Evolutionary conservation across 2,797 vertebrate genomes (phyloP).

Genomic region (Micrastur ruficollis): DNA sequence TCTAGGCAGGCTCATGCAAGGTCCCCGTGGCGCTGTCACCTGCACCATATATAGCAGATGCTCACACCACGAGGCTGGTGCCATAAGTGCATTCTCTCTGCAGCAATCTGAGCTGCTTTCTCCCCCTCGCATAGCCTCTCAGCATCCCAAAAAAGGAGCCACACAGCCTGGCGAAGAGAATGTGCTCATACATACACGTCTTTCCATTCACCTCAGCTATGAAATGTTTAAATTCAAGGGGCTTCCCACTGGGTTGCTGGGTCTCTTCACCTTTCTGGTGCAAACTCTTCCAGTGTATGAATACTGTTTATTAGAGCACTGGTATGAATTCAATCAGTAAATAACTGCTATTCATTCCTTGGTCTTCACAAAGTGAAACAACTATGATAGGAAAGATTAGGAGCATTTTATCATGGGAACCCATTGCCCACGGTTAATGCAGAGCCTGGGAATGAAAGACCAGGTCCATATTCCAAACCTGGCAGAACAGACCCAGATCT

Average conservation of each 20-base stretch:
- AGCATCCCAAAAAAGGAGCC: neutral
- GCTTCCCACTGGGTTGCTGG: neutral
- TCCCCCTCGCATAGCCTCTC: neutral
- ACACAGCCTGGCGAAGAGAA: neutral
- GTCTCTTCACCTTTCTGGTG: neutral
- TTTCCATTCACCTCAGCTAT: neutral
- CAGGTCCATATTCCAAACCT: neutral
- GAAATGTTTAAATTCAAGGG: neutral
- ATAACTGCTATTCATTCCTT: neutral
- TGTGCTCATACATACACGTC: fast-evolving
- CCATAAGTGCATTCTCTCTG: neutral
- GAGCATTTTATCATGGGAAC: neutral
- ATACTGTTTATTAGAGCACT: neutral
- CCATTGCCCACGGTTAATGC: neutral
- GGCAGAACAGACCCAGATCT: neutral
- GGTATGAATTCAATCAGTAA: neutral
- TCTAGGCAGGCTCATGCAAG: neutral
- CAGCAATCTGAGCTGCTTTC: neutral
- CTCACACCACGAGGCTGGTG: neutral
- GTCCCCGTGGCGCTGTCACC: fast-evolving
- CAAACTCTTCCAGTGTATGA: neutral
- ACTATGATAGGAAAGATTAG: neutral
- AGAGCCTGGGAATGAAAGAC: neutral
- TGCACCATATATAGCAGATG: fast-evolving
- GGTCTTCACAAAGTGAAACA: neutral